A percentile compares a stretch with the other conserved stretches of the same genome.
These are phyloP conservation scores for Pongo pygmaeus DNA, from an alignment of 2,113 vertebrate species.

Conservation along the genomic window DNA sequence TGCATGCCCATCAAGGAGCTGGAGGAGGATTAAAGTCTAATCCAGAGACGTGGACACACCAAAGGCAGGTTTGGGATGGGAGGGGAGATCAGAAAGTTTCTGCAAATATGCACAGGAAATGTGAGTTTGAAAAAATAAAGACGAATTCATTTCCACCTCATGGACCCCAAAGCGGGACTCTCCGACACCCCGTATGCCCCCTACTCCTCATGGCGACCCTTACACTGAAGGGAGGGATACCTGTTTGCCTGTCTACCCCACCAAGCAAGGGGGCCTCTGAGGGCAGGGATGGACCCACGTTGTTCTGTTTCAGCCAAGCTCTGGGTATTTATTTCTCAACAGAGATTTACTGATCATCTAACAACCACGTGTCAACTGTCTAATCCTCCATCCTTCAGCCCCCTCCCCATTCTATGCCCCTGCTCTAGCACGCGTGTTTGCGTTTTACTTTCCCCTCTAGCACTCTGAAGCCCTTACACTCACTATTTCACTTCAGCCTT, in stretches of 20 bases:
- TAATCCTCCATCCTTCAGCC: background rate
- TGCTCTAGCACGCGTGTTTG: background rate
- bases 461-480: background rate
- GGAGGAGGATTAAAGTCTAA: accelerated
- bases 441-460: accelerated
- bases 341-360: accelerated
- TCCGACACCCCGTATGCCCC: background rate
- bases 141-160: background rate
- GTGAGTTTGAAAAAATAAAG: background rate
- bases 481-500: accelerated
- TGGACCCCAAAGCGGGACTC: background rate
- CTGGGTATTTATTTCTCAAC: background rate
- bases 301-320: accelerated
- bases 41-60: background rate
- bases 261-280: background rate
- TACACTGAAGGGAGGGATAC: background rate
- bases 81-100: background rate
- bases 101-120: background rate
- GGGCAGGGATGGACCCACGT: accelerated
- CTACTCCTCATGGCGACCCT: no score
- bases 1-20: accelerated
- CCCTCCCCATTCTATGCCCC: background rate
- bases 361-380: accelerated
- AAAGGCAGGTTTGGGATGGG: background rate
- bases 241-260: background rate